These are phyloP conservation scores for Rhinichthys klamathensis DNA, from an alignment of 2,113 vertebrate genomes.

Conservation along the genomic window DNA sequence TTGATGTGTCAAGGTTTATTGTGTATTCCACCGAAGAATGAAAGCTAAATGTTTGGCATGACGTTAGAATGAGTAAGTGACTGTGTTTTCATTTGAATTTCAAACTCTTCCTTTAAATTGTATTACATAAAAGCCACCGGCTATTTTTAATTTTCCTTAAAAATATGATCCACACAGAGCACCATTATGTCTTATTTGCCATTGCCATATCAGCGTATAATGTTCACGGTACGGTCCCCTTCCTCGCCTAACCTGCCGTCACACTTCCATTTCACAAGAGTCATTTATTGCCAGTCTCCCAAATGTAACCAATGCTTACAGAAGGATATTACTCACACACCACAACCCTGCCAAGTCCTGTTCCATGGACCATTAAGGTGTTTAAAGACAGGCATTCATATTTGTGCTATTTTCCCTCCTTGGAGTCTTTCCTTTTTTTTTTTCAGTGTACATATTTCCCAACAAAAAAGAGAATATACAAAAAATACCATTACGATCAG, in stretches of 20 bases:
- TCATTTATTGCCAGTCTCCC: slow-evolving; percentile 73
- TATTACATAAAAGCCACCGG: neutral
- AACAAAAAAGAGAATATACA: slow-evolving; percentile 27
- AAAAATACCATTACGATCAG: slow-evolving; percentile 20
- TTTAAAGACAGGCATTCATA: slow-evolving; percentile 77
- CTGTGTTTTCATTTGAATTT: neutral
- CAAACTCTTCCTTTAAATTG: neutral
- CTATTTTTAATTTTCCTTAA: neutral
- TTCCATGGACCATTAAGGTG: slow-evolving; percentile 74
- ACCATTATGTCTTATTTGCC: slow-evolving; percentile 70
- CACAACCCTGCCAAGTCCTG: slow-evolving; percentile 71
- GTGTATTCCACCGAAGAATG: too few species aligned
- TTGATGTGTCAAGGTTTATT: too few species aligned
- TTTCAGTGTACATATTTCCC: neutral
- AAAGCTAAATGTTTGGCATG: too few species aligned
- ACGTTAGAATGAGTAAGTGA: neutral
- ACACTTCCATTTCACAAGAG: slow-evolving; percentile 59
- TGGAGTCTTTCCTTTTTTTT: slow-evolving; percentile 50
- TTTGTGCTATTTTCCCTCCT: slow-evolving; percentile 68
- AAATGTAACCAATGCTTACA: slow-evolving; percentile 72
- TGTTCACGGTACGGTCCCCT: slow-evolving; percentile 60
- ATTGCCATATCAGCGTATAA: slow-evolving; percentile 62
- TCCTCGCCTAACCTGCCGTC: slow-evolving; percentile 58
- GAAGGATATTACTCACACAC: slow-evolving; percentile 78
- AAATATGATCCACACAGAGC: slow-evolving; percentile 29